Evolutionary conservation across 2,113 vertebrate species (phyloP).

Genomic region (Corythornis cristatus): DNA sequence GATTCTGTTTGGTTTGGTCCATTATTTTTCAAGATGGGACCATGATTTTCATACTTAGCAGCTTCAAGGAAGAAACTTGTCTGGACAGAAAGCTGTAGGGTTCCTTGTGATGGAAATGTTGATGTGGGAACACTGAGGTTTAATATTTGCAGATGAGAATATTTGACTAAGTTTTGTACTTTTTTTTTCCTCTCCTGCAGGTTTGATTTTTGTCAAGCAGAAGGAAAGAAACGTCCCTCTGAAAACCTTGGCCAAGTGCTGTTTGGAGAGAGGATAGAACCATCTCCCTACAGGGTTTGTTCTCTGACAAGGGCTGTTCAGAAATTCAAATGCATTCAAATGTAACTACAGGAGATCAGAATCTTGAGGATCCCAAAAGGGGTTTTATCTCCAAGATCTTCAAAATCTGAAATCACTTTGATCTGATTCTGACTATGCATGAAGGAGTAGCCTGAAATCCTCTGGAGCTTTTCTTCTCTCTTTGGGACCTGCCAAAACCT

Average conservation of each 20-base stretch:
- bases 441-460: neutral
- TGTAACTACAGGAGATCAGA: neutral
- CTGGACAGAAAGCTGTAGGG: neutral
- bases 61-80: neutral
- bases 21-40: neutral
- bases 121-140: neutral
- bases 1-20: neutral
- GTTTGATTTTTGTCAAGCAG: conserved; percentile 96
- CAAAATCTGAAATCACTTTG: neutral
- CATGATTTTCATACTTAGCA: neutral
- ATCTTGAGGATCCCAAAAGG: neutral
- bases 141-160: neutral
- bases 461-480: neutral
- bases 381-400: neutral
- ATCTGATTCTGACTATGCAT: neutral
- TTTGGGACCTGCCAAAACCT: neutral
- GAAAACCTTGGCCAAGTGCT: conserved; percentile 98
- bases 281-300: conserved; percentile 94
- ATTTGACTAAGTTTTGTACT: neutral
- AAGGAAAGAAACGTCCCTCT: conserved; percentile 88
- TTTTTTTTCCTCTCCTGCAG: conserved; percentile 69
- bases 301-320: neutral
- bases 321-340: neutral
- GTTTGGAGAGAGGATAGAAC: conserved; percentile 97
- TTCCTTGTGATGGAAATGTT: neutral